A percentile compares a stretch with the other conserved stretches of the same genome.
These are phyloP conservation scores for Channa argus DNA, from an alignment of 2,113 vertebrate species.

Conservation along the genomic window DNA sequence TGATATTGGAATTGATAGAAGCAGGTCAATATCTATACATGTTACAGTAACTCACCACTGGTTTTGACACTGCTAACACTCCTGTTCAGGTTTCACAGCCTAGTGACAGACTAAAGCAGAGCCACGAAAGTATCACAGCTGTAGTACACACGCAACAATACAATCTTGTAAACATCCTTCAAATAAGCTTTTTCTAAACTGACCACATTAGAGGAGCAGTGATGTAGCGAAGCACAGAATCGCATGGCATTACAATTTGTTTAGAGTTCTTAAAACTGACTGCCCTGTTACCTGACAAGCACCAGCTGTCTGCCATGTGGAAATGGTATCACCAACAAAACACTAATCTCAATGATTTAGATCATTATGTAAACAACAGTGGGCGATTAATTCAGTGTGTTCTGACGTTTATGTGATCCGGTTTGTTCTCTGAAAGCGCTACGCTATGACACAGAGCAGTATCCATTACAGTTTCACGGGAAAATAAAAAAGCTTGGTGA, in stretches of 20 bases:
- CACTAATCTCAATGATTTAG: conserved; percentile 25
- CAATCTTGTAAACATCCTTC: conserved; percentile 46
- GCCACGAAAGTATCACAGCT: conserved; percentile 17
- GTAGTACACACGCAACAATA: conserved; percentile 25
- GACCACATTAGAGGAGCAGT: conserved; percentile 40
- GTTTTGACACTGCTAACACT: conserved; percentile 37
- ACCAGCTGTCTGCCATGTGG: conserved; percentile 45
- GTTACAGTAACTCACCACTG: conserved; percentile 28
- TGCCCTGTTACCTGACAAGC: conserved; percentile 47
- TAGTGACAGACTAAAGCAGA: conserved; percentile 31
- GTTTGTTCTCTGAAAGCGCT: conserved; percentile 8
- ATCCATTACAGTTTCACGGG: conserved; percentile 24
- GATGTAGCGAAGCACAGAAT: conserved; percentile 3
- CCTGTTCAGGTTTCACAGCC: conserved; percentile 42
- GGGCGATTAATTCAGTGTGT: conserved; percentile 30
- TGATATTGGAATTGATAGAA: conserved; percentile 51
- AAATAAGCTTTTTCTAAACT: conserved; percentile 23
- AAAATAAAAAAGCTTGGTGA: conserved; percentile 6
- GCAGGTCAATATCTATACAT: conserved; percentile 50
- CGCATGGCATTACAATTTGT: conserved; percentile 38
- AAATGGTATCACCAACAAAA: conserved; percentile 29
- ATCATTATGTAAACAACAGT: conserved; percentile 34
- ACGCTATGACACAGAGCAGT: conserved; percentile 19
- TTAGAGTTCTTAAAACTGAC: conserved; percentile 33
- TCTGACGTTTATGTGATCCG: conserved; percentile 15